Evolutionary conservation across 2,797 vertebrate genomes (phyloP).

Genomic region (Syncerus caffer): DNA sequence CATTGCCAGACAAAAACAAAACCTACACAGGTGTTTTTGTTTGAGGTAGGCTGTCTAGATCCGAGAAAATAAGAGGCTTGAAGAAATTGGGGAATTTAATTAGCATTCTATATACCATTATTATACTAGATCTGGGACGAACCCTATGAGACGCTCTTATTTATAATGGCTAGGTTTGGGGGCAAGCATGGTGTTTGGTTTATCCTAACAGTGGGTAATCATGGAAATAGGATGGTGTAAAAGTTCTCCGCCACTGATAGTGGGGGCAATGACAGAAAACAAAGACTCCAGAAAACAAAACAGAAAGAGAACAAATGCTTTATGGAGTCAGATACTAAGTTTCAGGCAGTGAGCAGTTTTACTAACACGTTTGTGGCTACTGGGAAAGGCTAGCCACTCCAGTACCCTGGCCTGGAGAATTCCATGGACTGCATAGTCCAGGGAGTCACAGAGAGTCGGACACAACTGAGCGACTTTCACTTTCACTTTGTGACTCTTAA

Average conservation of each 20-base stretch:
- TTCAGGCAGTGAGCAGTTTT: not conserved
- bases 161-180: not conserved
- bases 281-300: not conserved
- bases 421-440: not conserved
- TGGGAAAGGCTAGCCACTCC: not conserved
- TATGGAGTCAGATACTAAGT: not conserved
- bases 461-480: not conserved
- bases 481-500: not conserved
- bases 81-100: not conserved
- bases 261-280: not conserved
- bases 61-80: not conserved
- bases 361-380: not conserved
- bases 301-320: not conserved
- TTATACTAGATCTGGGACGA: not conserved
- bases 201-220: not conserved
- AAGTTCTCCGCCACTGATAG: not conserved
- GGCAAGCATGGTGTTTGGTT: not conserved
- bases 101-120: not conserved
- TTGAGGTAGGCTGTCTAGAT: not conserved
- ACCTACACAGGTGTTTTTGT: not conserved
- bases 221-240: not conserved
- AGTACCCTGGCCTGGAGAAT: not conserved
- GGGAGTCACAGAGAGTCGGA: not conserved
- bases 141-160: not conserved
- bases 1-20: not conserved